These are phyloP conservation scores for Melanerpes formicivorus DNA, from an alignment of 2,113 vertebrate species.

Conservation along the genomic window DNA sequence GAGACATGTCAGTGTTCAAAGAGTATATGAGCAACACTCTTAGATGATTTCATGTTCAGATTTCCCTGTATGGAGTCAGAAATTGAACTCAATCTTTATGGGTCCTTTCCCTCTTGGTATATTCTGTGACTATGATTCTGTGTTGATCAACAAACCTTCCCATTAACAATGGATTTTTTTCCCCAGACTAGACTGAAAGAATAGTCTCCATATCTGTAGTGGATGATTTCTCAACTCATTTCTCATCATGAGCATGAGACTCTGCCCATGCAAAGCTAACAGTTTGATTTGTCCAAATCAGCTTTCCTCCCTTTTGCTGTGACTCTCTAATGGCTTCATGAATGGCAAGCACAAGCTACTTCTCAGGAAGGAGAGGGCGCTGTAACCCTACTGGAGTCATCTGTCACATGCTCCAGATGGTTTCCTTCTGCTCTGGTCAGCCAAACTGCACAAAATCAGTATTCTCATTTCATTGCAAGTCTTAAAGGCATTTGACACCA, in stretches of 20 bases:
- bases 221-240: neutral
- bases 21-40: neutral
- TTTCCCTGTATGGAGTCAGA: neutral
- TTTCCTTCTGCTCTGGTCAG: neutral
- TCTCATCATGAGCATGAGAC: neutral
- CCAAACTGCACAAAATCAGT: neutral
- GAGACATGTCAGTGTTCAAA: neutral
- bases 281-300: neutral
- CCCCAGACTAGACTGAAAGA: neutral
- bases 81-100: neutral
- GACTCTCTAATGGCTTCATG: neutral
- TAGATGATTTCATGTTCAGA: neutral
- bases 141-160: neutral
- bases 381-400: neutral
- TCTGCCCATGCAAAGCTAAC: neutral
- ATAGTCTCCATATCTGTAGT: too few relatives aligned
- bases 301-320: neutral
- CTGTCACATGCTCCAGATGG: neutral
- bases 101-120: neutral
- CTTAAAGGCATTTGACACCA: neutral
- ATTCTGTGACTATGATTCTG: neutral
- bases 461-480: neutral
- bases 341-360: neutral
- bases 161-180: neutral
- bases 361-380: neutral